phyloP scores from a whole-genome alignment of 2,888 invertebrate species.

The Drosophila testacea region DNA sequence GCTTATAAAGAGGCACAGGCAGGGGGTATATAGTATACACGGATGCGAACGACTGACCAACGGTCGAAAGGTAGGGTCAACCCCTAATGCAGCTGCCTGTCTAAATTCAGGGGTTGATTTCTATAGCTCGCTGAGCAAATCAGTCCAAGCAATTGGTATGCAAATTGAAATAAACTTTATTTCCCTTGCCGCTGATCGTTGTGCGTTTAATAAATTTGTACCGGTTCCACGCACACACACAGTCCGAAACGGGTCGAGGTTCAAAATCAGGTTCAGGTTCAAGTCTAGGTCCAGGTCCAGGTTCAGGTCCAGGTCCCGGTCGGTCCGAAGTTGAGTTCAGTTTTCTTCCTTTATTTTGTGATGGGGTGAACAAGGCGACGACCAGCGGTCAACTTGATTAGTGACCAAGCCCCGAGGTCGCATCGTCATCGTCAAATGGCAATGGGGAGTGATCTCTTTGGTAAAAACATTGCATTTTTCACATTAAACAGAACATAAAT shows the following conservation, averaged over 20 bases:
- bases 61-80: constrained; percentile 32
- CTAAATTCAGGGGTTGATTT: constrained; percentile 40
- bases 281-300: constrained; percentile 15
- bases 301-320: constrained; percentile 2
- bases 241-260: constrained; percentile 24
- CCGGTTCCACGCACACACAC: constrained; percentile 40
- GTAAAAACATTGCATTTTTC: constrained; percentile 83
- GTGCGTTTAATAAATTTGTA: constrained; percentile 77
- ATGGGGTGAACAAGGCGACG: constrained; percentile 51
- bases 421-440: constrained; percentile 30
- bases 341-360: background rate
- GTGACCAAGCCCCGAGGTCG: constrained; percentile 67
- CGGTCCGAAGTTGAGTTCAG: background rate
- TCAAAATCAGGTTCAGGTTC: constrained; percentile 4
- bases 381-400: constrained; percentile 83
- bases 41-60: constrained; percentile 38
- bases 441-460: constrained; percentile 82
- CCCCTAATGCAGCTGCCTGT: constrained; percentile 61
- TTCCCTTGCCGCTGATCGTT: constrained; percentile 56
- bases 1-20: constrained; percentile 68
- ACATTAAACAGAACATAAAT: constrained; percentile 84
- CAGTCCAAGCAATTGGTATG: constrained; percentile 75
- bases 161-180: constrained; percentile 74
- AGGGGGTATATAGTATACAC: constrained; percentile 11
- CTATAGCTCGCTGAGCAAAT: constrained; percentile 55